Evolutionary conservation across 1,140 invertebrate species (phyloP).

Genomic region (Drosophila pallidifrons): DNA sequence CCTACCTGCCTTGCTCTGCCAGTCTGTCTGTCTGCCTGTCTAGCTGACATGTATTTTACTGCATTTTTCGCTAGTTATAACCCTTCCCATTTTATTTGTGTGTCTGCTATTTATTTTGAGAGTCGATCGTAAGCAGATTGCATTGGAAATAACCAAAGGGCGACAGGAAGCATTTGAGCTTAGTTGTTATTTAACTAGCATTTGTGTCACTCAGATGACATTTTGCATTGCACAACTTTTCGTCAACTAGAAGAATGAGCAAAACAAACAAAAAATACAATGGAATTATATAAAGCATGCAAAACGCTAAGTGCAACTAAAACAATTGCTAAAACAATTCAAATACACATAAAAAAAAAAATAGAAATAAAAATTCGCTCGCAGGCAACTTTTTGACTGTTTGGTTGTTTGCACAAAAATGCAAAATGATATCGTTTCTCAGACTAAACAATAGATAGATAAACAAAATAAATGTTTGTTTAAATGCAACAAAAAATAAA

Average conservation of each 20-base stretch:
- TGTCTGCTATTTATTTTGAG: slow-evolving; percentile 59
- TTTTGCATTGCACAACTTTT: slow-evolving; percentile 57
- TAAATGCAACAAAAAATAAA: no score
- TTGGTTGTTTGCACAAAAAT: slow-evolving; percentile 1
- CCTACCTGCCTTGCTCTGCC: background rate
- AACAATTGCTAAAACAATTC: slow-evolving; percentile 17
- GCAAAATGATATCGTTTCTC: background rate
- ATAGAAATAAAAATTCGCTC: slow-evolving; percentile 2
- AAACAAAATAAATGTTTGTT: slow-evolving; percentile 16
- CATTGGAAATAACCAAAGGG: slow-evolving; percentile 35
- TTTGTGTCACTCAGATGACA: slow-evolving; percentile 53
- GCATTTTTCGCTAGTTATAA: slow-evolving; percentile 60
- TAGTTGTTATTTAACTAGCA: slow-evolving; percentile 40
- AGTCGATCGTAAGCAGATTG: slow-evolving; percentile 63
- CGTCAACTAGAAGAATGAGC: no score
- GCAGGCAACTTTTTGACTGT: slow-evolving; percentile 1
- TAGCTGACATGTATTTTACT: slow-evolving; percentile 64
- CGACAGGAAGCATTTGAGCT: slow-evolving; percentile 20
- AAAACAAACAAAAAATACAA: slow-evolving; percentile 23
- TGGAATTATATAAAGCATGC: slow-evolving; percentile 42
- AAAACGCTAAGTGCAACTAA: slow-evolving; percentile 19
- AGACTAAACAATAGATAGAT: background rate
- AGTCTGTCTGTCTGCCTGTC: slow-evolving; percentile 32
- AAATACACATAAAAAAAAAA: slow-evolving; percentile 2
- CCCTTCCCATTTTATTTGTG: background rate